These are phyloP conservation scores for Pseudois nayaur DNA, from an alignment of 2,113 vertebrate species.

Conservation along the genomic window DNA sequence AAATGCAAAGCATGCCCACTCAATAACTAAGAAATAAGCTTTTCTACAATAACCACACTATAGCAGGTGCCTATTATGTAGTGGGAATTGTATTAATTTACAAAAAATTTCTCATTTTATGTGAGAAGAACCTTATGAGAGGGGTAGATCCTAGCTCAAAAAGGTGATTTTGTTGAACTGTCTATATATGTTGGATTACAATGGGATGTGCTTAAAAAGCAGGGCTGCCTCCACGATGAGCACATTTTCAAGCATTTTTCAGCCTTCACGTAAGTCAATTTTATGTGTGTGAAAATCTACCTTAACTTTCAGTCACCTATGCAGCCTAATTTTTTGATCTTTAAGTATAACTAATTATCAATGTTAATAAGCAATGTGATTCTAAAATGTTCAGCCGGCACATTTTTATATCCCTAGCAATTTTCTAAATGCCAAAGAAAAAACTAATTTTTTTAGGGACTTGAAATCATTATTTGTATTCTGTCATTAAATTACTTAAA, in stretches of 20 bases:
- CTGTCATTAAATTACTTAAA: conserved; percentile 14
- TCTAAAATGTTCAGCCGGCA: background rate
- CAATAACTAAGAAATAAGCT: conserved; percentile 48
- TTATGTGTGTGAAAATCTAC: background rate
- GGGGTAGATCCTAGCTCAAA: background rate
- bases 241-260: background rate
- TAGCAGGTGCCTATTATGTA: background rate
- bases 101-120: conserved; percentile 24
- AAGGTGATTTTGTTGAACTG: conserved; percentile 21
- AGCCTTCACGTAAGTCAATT: background rate
- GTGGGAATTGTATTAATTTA: conserved; percentile 28
- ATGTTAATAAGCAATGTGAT: conserved; percentile 8
- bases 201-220: background rate
- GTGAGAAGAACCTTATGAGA: background rate
- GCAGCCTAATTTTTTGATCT: background rate
- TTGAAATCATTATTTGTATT: conserved; percentile 13
- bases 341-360: background rate
- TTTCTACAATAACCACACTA: background rate
- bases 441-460: background rate
- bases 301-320: background rate
- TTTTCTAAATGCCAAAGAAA: conserved; percentile 31
- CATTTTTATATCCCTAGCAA: background rate
- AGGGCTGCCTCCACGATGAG: background rate
- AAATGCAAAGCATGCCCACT: background rate
- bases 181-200: background rate